These are phyloP conservation scores for Pandemis cinnamomeana DNA, from an alignment of 2,888 invertebrate genomes.

Conservation along the genomic window DNA sequence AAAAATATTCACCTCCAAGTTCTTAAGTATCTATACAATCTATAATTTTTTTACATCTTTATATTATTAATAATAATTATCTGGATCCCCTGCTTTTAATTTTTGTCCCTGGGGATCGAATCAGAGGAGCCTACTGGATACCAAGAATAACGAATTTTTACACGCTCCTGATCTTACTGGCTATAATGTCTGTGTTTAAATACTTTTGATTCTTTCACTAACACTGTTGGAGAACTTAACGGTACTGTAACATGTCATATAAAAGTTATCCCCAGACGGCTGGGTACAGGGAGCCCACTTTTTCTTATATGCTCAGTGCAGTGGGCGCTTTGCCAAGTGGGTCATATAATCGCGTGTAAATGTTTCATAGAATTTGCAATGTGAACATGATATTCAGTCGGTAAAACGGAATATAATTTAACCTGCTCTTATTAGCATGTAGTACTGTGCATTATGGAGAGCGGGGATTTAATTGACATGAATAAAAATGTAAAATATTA, in stretches of 20 bases:
- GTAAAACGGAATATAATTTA: background rate
- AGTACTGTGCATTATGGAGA: background rate
- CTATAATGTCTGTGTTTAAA: background rate
- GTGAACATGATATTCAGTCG: slow-evolving; percentile 33
- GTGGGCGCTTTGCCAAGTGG: slow-evolving; percentile 38
- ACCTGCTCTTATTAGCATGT: background rate
- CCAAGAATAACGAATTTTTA: too few relatives aligned
- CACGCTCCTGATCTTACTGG: background rate
- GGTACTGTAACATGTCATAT: slow-evolving; percentile 14
- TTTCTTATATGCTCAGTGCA: slow-evolving; percentile 16
- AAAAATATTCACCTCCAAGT: too few relatives aligned
- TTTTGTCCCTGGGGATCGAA: too few relatives aligned
- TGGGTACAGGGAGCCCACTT: slow-evolving; percentile 17
- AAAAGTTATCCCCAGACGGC: slow-evolving; percentile 16
- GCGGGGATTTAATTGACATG: background rate
- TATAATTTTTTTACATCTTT: too few relatives aligned
- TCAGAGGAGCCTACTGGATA: too few relatives aligned
- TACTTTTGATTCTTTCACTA: background rate
- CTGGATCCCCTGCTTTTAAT: too few relatives aligned
- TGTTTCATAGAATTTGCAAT: slow-evolving; percentile 39
- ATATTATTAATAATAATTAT: too few relatives aligned
- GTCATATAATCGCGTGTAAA: slow-evolving; percentile 39
- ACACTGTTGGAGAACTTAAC: background rate
- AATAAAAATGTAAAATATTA: too few relatives aligned
- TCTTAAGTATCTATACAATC: too few relatives aligned